Conservation (phyloP, 2,888 invertebrate species). For the Metopia argyrocephala region DNA sequence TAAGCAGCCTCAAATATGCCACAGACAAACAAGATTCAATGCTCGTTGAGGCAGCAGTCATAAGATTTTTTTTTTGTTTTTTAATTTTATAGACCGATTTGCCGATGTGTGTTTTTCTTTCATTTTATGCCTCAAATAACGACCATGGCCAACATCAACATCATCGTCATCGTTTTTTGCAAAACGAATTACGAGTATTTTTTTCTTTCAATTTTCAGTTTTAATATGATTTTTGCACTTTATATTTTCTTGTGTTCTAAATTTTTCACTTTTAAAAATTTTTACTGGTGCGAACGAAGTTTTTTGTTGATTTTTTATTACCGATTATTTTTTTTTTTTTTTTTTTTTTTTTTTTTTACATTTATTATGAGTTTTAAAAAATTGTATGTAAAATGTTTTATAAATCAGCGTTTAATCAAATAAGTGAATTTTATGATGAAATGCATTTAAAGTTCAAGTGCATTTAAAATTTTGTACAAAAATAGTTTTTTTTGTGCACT, state of each 20-base stretch:
- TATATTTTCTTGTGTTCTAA: background rate
- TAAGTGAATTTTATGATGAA: too few relatives aligned
- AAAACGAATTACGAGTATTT: too few relatives aligned
- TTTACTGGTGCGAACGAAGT: constrained; percentile 46
- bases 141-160: background rate
- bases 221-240: background rate
- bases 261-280: background rate
- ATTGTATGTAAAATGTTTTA: constrained; percentile 49
- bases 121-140: background rate
- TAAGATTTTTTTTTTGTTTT: constrained; percentile 29
- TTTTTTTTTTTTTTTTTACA: constrained; percentile 30
- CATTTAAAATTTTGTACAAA: too few relatives aligned
- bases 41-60: constrained; percentile 16
- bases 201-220: too few relatives aligned
- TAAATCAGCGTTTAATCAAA: too few relatives aligned
- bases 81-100: too few relatives aligned
- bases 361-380: constrained; percentile 52
- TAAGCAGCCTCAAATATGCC: background rate
- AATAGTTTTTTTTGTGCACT: too few relatives aligned
- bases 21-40: background rate
- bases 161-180: background rate
- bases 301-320: constrained; percentile 49
- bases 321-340: background rate
- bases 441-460: too few relatives aligned
- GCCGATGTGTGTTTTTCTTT: background rate